Evolutionary conservation across 2,113 vertebrate genomes (phyloP).

Genomic region (Uria aalge): DNA sequence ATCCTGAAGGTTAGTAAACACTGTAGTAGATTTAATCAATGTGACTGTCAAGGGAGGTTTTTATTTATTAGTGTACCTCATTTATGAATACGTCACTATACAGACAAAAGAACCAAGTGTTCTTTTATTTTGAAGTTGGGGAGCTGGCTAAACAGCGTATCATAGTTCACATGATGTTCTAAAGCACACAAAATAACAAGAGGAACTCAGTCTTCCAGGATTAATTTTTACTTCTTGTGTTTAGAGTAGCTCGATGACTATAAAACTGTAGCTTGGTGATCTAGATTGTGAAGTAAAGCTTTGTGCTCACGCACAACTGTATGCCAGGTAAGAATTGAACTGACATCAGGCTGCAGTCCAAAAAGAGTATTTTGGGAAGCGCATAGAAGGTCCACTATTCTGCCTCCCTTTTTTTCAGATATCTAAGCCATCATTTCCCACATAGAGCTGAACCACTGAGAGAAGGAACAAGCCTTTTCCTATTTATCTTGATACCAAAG

Average conservation of each 20-base stretch:
- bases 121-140: background rate
- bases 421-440: background rate
- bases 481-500: background rate
- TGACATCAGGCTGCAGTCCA: background rate
- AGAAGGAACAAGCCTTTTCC: background rate
- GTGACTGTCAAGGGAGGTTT: background rate
- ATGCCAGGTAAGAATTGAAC: background rate
- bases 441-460: background rate
- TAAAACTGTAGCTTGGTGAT: background rate
- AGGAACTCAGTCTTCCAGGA: background rate
- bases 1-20: background rate
- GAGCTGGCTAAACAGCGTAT: background rate
- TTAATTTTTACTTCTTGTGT: background rate
- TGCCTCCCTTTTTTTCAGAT: background rate
- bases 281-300: background rate
- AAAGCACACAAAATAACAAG: background rate
- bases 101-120: background rate
- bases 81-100: background rate
- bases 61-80: background rate
- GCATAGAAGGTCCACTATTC: background rate
- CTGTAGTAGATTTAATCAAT: background rate
- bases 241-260: background rate
- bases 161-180: accelerated
- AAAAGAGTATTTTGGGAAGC: background rate
- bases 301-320: background rate